Conservation (phyloP, 2,888 invertebrate genomes). For the Pseudoips prasinana region DNA sequence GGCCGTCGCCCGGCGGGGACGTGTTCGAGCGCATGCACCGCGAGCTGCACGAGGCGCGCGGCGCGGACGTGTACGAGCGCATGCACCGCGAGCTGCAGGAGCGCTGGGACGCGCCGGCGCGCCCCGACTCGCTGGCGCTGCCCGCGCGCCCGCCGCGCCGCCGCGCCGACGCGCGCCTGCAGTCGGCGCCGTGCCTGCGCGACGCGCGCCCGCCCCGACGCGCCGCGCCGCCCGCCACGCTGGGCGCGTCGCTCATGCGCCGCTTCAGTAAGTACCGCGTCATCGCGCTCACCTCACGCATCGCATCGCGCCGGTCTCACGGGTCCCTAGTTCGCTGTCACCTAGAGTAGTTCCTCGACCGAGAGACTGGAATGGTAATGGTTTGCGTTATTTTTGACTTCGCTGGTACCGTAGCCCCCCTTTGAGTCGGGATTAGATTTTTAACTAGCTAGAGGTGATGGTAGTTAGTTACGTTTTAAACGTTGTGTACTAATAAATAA, state of each 20-base stretch:
- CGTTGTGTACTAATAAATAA: too few relatives aligned
- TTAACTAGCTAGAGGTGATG: conserved; percentile 64
- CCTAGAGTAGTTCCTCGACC: conserved; percentile 59
- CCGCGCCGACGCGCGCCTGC: conserved; percentile 83
- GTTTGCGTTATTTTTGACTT: conserved; percentile 62
- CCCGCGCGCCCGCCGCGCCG: conserved; percentile 70
- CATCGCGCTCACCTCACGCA: too few relatives aligned
- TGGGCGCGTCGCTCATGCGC: conserved; percentile 89
- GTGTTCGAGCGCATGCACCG: conserved; percentile 68
- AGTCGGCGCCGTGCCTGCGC: conserved; percentile 50
- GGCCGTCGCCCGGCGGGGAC: conserved; percentile 34
- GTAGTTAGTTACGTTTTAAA: conserved; percentile 56
- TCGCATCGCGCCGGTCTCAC: conserved; percentile 42
- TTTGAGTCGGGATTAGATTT: conserved; percentile 47
- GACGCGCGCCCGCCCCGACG: conserved; percentile 57
- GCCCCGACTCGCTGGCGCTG: conserved; percentile 85
- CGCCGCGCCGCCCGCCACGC: conserved; percentile 79
- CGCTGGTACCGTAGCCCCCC: conserved; percentile 56
- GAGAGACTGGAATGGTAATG: conserved; percentile 70
- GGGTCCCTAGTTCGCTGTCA: conserved; percentile 42
- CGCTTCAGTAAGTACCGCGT: conserved; percentile 94
- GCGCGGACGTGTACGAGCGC: conserved; percentile 60
- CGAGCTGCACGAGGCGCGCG: conserved; percentile 66
- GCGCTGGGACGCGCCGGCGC: conserved; percentile 56
- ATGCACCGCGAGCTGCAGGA: conserved; percentile 74